Percentiles rank a stretch among this genome's conserved stretches.
Evolutionary conservation across 2,888 invertebrate genomes (phyloP).

Genomic region (Neoitamus cyanurus): DNA sequence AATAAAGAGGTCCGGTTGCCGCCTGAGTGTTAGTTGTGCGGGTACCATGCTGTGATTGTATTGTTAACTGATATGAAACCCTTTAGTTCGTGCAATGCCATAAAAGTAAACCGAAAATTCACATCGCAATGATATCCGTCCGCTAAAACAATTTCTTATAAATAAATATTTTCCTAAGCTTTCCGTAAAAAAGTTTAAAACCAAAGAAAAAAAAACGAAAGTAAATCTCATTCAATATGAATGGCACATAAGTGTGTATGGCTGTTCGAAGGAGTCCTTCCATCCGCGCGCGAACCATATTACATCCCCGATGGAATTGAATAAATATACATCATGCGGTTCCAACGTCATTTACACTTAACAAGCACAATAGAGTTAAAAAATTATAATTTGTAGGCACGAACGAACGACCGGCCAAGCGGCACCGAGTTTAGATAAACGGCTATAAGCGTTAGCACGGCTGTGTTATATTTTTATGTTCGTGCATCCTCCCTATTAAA

Average conservation of each 20-base stretch:
- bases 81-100: conserved; percentile 15
- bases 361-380: neutral
- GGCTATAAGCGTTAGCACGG: neutral
- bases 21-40: neutral
- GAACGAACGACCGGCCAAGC: conserved; percentile 21
- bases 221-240: conserved; percentile 52
- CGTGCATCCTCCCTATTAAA: neutral
- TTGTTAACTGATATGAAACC: conserved; percentile 15
- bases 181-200: neutral
- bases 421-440: conserved; percentile 13
- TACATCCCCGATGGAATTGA: neutral
- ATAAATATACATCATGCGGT: conserved; percentile 5
- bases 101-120: neutral
- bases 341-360: neutral
- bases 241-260: conserved; percentile 47
- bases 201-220: conserved; percentile 8
- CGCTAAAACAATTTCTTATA: neutral
- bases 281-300: neutral
- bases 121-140: neutral
- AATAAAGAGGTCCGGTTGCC: neutral
- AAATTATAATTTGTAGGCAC: neutral
- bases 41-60: neutral
- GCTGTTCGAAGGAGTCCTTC: neutral
- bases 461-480: neutral
- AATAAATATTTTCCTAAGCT: neutral